Percentiles rank a stretch among this genome's conserved stretches.
These are phyloP conservation scores for Contarinia nasturtii DNA, from an alignment of 1,140 invertebrate genomes.

Conservation along the genomic window DNA sequence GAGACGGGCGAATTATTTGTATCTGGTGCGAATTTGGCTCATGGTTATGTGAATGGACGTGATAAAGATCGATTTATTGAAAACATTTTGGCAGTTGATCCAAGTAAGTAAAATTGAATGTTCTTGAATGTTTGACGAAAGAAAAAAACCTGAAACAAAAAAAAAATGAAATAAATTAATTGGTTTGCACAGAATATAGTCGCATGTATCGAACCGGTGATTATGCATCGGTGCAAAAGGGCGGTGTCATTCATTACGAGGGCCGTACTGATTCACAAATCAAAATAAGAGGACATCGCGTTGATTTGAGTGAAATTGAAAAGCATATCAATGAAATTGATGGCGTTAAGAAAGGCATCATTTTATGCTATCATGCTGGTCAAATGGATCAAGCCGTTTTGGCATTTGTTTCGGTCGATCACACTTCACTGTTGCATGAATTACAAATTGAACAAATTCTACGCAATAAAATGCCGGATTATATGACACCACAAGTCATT, in stretches of 20 bases:
- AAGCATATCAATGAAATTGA: constrained; percentile 29
- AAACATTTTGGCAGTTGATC: constrained; percentile 46
- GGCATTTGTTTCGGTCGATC: constrained; percentile 43
- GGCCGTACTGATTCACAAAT: constrained; percentile 72
- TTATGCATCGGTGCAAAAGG: constrained; percentile 55
- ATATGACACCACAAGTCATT: constrained; percentile 62
- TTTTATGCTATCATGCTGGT: constrained; percentile 59
- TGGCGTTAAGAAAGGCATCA: constrained; percentile 26
- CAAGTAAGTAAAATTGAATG: constrained; percentile 32
- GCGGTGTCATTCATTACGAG: constrained; percentile 48
- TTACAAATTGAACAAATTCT: constrained; percentile 42
- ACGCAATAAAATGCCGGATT: constrained; percentile 39
- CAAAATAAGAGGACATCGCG: constrained; percentile 67
- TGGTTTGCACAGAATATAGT: constrained; percentile 29
- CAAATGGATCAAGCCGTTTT: constrained; percentile 49
- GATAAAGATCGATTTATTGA: constrained; percentile 50
- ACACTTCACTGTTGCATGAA: constrained; percentile 27
- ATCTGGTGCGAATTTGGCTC: constrained; percentile 53
- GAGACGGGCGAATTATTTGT: constrained; percentile 63
- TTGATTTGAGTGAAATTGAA: constrained; percentile 69
- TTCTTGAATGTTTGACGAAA: too few relatives aligned
- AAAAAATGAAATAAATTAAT: background rate
- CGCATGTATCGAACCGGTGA: constrained; percentile 66
- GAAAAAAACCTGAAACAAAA: too few relatives aligned
- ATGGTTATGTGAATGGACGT: constrained; percentile 55